Percentiles rank a stretch among this genome's conserved stretches.
Evolutionary conservation across 2,888 invertebrate genomes (phyloP).

Genomic region (Rotaria macrura): DNA sequence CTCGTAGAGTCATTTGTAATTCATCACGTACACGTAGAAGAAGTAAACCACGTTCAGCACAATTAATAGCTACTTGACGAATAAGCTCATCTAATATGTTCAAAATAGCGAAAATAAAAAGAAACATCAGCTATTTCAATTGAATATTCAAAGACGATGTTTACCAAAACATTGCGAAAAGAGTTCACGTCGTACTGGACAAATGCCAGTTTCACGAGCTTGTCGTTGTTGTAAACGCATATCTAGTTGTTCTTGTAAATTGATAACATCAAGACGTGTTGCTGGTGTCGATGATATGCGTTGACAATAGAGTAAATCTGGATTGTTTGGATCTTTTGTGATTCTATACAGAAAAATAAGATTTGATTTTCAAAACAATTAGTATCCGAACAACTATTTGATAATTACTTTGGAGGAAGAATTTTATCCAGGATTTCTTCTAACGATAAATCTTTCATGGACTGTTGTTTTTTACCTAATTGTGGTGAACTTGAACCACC

Average conservation of each 20-base stretch:
- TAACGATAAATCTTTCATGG: constrained; percentile 56
- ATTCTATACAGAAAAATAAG: neutral
- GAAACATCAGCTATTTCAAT: too few species aligned
- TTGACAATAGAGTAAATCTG: constrained; percentile 52
- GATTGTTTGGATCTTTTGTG: constrained; percentile 1
- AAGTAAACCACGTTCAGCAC: constrained; percentile 82
- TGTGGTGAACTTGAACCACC: constrained; percentile 44
- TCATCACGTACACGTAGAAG: constrained; percentile 83
- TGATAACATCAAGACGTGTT: constrained; percentile 84
- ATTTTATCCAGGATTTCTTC: constrained; percentile 85
- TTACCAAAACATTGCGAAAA: constrained; percentile 87
- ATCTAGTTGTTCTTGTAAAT: constrained; percentile 87
- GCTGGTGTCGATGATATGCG: constrained; percentile 89
- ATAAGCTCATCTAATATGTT: constrained; percentile 64
- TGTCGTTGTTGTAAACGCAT: constrained; percentile 76
- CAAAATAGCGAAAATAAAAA: too few species aligned
- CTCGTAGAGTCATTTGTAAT: constrained; percentile 86
- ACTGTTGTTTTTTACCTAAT: neutral
- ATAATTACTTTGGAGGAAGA: constrained; percentile 62
- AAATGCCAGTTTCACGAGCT: constrained; percentile 89
- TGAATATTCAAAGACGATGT: neutral
- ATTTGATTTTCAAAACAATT: too few species aligned
- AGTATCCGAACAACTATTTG: too few species aligned
- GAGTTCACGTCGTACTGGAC: constrained; percentile 78
- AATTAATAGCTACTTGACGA: constrained; percentile 85